Percentiles rank a stretch among this genome's conserved stretches.
Conservation (phyloP, 2,888 invertebrate species). For the Archips xylosteana region DNA sequence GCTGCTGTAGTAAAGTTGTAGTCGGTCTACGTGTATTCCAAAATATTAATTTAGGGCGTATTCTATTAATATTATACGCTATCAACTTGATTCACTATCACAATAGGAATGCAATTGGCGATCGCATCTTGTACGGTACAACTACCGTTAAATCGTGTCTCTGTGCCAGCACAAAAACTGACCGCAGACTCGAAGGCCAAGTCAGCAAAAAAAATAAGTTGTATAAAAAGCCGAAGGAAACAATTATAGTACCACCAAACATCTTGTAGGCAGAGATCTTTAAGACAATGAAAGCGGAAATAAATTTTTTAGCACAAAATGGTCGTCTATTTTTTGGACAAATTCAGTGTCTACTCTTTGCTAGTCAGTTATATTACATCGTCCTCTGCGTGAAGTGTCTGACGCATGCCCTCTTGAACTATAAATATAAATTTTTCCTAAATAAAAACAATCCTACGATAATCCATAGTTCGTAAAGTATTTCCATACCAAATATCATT, state of each 20-base stretch:
- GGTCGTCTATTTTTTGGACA: neutral
- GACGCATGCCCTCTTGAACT: too few relatives aligned
- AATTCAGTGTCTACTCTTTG: neutral
- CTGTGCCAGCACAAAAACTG: conserved; percentile 17
- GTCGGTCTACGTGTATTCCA: neutral
- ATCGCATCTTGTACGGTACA: conserved; percentile 51
- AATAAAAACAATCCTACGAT: too few relatives aligned
- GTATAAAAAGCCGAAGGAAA: neutral
- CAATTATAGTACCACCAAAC: neutral
- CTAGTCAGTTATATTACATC: too few relatives aligned
- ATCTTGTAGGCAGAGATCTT: neutral
- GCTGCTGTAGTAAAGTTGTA: neutral
- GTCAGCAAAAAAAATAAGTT: neutral
- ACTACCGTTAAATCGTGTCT: conserved; percentile 49
- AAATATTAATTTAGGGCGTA: neutral
- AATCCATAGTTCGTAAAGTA: neutral
- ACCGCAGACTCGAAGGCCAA: conserved; percentile 14
- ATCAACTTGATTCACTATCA: conserved; percentile 21
- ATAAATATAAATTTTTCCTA: too few relatives aligned
- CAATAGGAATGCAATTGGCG: conserved; percentile 58
- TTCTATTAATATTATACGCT: neutral
- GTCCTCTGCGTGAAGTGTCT: too few relatives aligned
- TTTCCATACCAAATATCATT: neutral
- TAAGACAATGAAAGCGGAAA: neutral
- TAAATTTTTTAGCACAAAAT: neutral